These are phyloP conservation scores for Gobionotothen gibberifrons DNA, from an alignment of 2,797 vertebrate genomes.

Conservation along the genomic window DNA sequence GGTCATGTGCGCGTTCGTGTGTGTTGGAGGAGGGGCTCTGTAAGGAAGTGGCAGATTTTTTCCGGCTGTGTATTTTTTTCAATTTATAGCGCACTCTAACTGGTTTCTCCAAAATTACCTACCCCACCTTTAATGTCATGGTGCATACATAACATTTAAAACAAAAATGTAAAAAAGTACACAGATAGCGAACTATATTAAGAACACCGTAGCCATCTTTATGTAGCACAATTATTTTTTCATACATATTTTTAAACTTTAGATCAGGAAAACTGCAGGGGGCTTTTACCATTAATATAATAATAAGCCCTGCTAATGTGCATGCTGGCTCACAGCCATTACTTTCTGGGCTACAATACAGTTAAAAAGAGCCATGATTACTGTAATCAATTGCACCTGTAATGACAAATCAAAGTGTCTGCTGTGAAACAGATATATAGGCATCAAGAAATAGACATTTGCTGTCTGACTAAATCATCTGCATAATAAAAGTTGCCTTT, in stretches of 20 bases:
- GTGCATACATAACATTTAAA: no score
- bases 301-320: background rate
- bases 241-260: background rate
- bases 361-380: background rate
- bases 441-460: background rate
- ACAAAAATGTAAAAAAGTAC: no score
- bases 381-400: background rate
- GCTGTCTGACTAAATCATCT: background rate
- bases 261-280: background rate
- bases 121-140: no score
- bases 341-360: background rate
- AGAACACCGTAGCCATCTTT: no score
- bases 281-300: background rate
- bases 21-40: no score
- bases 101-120: no score
- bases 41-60: no score
- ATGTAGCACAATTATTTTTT: background rate
- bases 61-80: no score
- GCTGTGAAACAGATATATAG: background rate
- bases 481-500: background rate
- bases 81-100: no score
- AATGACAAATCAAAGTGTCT: background rate
- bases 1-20: no score
- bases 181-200: no score
- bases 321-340: background rate